Evolutionary conservation across 2,888 invertebrate species (phyloP), one percentile per base, ranked within the genome.

Genomic region (Scelioninae gen. 1): DNA sequence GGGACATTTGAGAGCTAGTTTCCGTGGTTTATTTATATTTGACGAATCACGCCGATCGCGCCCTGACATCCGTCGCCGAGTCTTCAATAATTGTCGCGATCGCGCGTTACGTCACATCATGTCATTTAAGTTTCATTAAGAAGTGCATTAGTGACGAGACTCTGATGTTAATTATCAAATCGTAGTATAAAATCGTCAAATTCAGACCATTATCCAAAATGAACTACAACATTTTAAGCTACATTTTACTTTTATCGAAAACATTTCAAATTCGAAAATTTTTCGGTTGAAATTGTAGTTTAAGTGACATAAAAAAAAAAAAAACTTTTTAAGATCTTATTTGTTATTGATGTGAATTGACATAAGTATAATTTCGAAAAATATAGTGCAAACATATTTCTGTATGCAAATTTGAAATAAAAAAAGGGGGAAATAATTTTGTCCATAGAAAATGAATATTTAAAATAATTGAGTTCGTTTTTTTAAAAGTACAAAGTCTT

Each of bases 71-170:
- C 69, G 75, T 66, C 81, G 65, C 51, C 43, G 53, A 66, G 69
- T 23, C 58, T 81, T 75, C 69, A 63, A 72, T 72, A 82, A 76
- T 82, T 76, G 71, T 60, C 76, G 53, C 31, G 65, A 43, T 56
- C 66, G 71, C 47, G 40, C n/a, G 65, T 75, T 60, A 66, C 71
- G 68, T 58, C 74, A 71, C 65, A 58, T 81, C 81, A 71, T 75
- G 65, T 81, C 81, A 71, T 75, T 81, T 81, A 76, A 76, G 75
- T 58, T 75, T 71, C 71, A 76, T 82, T 76, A 82, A 75, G 58
- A 71, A 69, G 45, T 63, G 60, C 53, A 69, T 56, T 71, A 69
- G 29, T 43, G 51, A 32, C 56, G 49, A 23, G 34, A 47, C 34
- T 34, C 32, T 47, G 34, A 49, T 8, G 51, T 56, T 32, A 47